A percentile compares a stretch with the other conserved stretches of the same genome.
Evolutionary conservation across 2,113 vertebrate genomes (phyloP).

Genomic region (Gallinago jamesoni): DNA sequence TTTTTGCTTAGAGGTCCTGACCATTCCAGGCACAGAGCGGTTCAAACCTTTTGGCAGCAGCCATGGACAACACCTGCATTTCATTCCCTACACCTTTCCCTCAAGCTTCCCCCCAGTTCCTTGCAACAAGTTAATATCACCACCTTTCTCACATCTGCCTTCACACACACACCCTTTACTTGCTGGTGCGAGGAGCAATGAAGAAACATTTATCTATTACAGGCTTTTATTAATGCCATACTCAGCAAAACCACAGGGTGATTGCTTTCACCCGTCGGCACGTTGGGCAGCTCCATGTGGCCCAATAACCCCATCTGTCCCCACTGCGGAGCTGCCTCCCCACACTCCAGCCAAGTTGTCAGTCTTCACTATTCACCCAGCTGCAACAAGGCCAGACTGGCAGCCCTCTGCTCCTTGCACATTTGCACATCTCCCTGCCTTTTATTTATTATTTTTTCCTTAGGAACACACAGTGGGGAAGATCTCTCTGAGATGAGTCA

Average conservation of each 20-base stretch:
- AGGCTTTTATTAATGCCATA: not conserved
- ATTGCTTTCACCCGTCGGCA: not conserved
- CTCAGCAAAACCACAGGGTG: accelerated
- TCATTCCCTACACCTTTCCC: not conserved
- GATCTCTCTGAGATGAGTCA: not conserved
- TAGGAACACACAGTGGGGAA: not conserved
- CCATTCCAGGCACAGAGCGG: accelerated
- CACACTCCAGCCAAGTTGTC: not conserved
- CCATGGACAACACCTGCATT: not conserved
- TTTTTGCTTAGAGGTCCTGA: not conserved
- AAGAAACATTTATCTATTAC: not conserved
- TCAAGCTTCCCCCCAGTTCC: not conserved
- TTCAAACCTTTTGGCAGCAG: not conserved
- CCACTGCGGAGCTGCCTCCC: accelerated
- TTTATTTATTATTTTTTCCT: not conserved
- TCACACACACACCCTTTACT: not conserved
- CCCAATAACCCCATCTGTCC: not conserved
- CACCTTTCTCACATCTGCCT: not conserved
- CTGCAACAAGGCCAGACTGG: not conserved
- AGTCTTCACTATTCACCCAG: not conserved
- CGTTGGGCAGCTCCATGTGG: accelerated
- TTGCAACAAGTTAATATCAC: not conserved
- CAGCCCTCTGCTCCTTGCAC: not conserved
- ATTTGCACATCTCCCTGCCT: not conserved
- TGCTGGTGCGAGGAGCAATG: not conserved